A percentile compares a stretch with the other conserved stretches of the same genome.
Conservation (phyloP, 2,888 invertebrate genomes). For the Zygogramma bicolorata region DNA sequence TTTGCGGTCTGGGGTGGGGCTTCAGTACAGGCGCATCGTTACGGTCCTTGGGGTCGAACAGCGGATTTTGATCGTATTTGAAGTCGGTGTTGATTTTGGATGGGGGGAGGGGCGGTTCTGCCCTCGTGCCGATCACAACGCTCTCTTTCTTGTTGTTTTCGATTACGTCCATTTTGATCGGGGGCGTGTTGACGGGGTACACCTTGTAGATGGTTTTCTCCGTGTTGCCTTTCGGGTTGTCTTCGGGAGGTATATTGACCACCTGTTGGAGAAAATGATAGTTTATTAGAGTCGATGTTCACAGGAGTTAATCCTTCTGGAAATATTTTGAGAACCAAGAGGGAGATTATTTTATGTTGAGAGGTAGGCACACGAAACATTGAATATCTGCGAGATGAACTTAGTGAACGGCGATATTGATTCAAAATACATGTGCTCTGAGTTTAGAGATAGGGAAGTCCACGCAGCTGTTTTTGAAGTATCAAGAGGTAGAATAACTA, state of each 20-base stretch:
- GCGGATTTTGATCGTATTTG: slow-evolving; percentile 58
- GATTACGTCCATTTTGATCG: slow-evolving; percentile 67
- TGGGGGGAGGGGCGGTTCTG: slow-evolving; percentile 67
- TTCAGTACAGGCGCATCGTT: slow-evolving; percentile 65
- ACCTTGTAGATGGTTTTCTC: slow-evolving; percentile 69
- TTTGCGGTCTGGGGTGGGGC: slow-evolving; percentile 62
- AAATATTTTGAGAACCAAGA: too few species aligned
- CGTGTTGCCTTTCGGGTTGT: slow-evolving; percentile 51
- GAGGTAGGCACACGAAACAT: too few species aligned
- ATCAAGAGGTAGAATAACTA: too few species aligned
- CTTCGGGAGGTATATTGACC: slow-evolving; percentile 48
- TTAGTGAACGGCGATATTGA: too few species aligned
- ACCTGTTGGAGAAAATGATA: slow-evolving; percentile 40
- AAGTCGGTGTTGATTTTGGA: slow-evolving; percentile 59
- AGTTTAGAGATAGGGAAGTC: too few species aligned
- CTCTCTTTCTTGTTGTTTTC: slow-evolving; percentile 67
- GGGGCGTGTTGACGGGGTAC: slow-evolving; percentile 72
- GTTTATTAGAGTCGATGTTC: too few species aligned
- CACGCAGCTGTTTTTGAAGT: too few species aligned
- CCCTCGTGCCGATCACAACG: slow-evolving; percentile 71
- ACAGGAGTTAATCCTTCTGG: too few species aligned
- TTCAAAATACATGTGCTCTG: too few species aligned
- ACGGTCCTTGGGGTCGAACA: slow-evolving; percentile 63
- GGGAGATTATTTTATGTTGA: too few species aligned
- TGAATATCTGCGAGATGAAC: too few species aligned